Percentiles rank a stretch among this genome's conserved stretches.
Evolutionary conservation across 2,797 vertebrate genomes (phyloP).

Genomic region (Meda fulgida): DNA sequence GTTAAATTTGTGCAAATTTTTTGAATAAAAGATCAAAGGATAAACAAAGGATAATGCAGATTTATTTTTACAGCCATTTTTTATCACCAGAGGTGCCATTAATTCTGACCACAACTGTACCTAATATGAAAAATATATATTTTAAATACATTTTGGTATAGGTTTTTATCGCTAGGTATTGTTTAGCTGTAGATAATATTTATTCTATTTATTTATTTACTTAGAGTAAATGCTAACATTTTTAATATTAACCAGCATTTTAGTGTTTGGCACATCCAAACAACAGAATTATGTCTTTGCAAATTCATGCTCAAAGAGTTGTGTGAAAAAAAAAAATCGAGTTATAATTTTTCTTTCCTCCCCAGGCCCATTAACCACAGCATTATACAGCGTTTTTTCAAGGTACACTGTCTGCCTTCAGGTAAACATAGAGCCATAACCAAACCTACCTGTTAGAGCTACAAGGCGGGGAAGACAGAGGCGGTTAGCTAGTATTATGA

Average conservation of each 20-base stretch:
- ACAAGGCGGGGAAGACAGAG: conserved; percentile 89
- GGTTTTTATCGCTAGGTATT: too few species aligned
- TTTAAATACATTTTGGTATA: too few species aligned
- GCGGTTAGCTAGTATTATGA: conserved; percentile 86
- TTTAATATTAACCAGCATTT: conserved; percentile 1
- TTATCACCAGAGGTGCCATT: too few species aligned
- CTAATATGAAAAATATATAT: too few species aligned
- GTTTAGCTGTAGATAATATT: background rate
- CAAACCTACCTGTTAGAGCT: conserved; percentile 83
- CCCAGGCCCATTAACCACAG: background rate
- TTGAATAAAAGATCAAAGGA: too few species aligned
- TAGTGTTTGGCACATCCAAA: background rate
- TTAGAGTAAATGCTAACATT: background rate
- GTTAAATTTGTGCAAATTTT: too few species aligned
- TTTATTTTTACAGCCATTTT: too few species aligned
- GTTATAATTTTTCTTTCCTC: background rate
- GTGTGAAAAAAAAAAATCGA: background rate
- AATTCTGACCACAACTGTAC: too few species aligned
- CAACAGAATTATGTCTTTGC: background rate
- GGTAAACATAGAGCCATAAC: conserved; percentile 1
- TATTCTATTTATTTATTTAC: background rate
- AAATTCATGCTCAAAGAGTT: background rate
- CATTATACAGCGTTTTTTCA: background rate
- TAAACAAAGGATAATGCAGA: too few species aligned
- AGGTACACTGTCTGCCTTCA: background rate